Conservation (phyloP, 2,888 invertebrate genomes). For the Coenonympha glycerion region DNA sequence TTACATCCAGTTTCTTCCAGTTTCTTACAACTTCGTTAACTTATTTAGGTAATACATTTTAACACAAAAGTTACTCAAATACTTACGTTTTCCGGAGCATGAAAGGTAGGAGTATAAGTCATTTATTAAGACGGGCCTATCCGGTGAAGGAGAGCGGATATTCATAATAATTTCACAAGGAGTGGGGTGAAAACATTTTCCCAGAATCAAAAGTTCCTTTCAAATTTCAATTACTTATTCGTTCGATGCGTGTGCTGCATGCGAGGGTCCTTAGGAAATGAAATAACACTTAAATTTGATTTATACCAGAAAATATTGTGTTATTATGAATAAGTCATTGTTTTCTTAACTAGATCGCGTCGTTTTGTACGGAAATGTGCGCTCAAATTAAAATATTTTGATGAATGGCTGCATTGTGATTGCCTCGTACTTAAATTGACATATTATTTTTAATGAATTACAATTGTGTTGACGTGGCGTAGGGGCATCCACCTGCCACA, state of each 20-base stretch:
- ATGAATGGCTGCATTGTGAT: conserved; percentile 34
- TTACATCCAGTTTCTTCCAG: neutral
- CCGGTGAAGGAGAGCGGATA: conserved; percentile 54
- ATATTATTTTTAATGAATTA: neutral
- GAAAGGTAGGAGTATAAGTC: conserved; percentile 17
- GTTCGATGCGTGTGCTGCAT: conserved; percentile 70
- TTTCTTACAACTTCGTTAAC: too few relatives aligned
- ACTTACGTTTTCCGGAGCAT: conserved; percentile 18
- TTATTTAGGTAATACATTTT: neutral
- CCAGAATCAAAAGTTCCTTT: conserved; percentile 73
- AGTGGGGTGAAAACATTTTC: conserved; percentile 59
- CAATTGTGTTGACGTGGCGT: neutral
- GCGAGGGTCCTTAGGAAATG: conserved; percentile 67
- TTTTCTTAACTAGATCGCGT: conserved; percentile 64
- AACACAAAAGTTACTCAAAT: conserved; percentile 10
- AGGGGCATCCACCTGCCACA: too few relatives aligned
- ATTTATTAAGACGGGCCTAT: conserved; percentile 28
- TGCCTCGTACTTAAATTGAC: conserved; percentile 1
- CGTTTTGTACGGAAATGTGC: conserved; percentile 48
- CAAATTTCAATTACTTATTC: conserved; percentile 75
- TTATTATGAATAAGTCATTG: conserved; percentile 68
- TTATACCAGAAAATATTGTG: conserved; percentile 69
- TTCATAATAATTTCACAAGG: conserved; percentile 69
- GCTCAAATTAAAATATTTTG: conserved; percentile 42
- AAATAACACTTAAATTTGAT: conserved; percentile 74